phyloP scores from a whole-genome alignment of 2,888 invertebrate species.

The Epinotia ramella region DNA sequence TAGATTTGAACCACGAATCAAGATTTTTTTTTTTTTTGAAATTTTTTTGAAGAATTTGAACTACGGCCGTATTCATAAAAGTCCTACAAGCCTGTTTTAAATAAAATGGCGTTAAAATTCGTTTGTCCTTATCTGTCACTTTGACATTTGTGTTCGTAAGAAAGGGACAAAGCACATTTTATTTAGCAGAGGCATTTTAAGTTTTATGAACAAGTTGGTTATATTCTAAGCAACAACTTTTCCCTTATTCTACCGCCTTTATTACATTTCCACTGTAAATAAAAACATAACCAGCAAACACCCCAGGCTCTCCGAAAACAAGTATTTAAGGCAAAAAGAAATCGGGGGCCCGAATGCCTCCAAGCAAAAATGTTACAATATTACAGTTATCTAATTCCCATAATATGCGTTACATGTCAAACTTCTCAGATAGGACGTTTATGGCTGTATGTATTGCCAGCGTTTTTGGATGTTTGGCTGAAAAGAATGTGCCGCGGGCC shows the following conservation, averaged over 20 bases:
- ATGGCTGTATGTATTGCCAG: constrained; percentile 59
- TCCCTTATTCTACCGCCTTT: background rate
- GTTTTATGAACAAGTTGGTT: no score
- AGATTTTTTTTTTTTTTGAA: no score
- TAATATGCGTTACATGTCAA: constrained; percentile 80
- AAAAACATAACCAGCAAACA: constrained; percentile 53
- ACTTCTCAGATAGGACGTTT: constrained; percentile 73
- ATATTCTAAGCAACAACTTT: background rate
- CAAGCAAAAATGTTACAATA: constrained; percentile 57
- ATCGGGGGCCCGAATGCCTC: constrained; percentile 49
- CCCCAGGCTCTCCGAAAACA: constrained; percentile 52
- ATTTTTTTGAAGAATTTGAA: no score
- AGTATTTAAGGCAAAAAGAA: constrained; percentile 57
- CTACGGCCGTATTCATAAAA: no score
- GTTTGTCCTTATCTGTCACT: no score
- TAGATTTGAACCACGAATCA: no score
- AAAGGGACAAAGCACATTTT: no score
- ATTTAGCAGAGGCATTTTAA: no score
- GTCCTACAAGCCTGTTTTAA: no score
- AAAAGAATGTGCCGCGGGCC: constrained; percentile 36
- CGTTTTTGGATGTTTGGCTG: constrained; percentile 47
- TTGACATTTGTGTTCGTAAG: no score
- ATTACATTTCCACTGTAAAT: constrained; percentile 38
- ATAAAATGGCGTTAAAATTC: no score
- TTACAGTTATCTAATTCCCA: constrained; percentile 78